Conservation (phyloP, 2,797 vertebrate species). For the Zenarchopterus dispar region DNA sequence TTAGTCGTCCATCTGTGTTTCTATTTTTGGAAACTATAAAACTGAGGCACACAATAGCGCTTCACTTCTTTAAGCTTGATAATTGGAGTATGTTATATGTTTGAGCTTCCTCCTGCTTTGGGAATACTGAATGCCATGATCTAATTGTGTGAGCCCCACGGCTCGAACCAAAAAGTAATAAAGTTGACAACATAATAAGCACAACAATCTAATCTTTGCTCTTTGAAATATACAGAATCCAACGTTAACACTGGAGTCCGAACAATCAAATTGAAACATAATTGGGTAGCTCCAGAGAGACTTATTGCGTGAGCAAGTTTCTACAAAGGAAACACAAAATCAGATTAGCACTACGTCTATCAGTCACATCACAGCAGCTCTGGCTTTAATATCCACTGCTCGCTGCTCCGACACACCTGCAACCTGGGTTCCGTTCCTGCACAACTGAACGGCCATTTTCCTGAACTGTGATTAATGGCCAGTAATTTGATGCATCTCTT, state of each 20-base stretch:
- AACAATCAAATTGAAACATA: slow-evolving; percentile 43
- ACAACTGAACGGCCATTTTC: no score
- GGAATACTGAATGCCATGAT: slow-evolving; percentile 57
- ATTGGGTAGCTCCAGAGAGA: slow-evolving; percentile 31
- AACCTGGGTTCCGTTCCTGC: no score
- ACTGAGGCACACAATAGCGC: slow-evolving; percentile 24
- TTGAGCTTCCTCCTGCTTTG: slow-evolving; percentile 31
- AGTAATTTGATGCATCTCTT: no score
- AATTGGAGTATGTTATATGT: slow-evolving; percentile 64
- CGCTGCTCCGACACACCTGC: no score
- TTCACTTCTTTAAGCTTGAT: slow-evolving; percentile 53
- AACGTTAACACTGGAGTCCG: slow-evolving; percentile 41
- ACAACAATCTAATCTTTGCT: slow-evolving; percentile 65
- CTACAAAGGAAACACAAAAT: slow-evolving; percentile 18
- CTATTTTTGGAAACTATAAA: slow-evolving; percentile 61
- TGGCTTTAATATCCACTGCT: neutral
- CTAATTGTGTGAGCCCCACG: slow-evolving; percentile 57
- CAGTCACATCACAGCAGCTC: slow-evolving; percentile 8
- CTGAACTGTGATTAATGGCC: no score
- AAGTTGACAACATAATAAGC: slow-evolving; percentile 69
- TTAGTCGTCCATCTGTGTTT: slow-evolving; percentile 49
- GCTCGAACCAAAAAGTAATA: slow-evolving; percentile 63
- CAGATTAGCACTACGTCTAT: slow-evolving; percentile 32
- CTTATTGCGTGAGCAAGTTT: slow-evolving; percentile 15
- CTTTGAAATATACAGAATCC: slow-evolving; percentile 19